A percentile compares a stretch with the other conserved stretches of the same genome.
phyloP scores from a whole-genome alignment of 2,797 vertebrate genomes.

The Bradypodion pumilum region DNA sequence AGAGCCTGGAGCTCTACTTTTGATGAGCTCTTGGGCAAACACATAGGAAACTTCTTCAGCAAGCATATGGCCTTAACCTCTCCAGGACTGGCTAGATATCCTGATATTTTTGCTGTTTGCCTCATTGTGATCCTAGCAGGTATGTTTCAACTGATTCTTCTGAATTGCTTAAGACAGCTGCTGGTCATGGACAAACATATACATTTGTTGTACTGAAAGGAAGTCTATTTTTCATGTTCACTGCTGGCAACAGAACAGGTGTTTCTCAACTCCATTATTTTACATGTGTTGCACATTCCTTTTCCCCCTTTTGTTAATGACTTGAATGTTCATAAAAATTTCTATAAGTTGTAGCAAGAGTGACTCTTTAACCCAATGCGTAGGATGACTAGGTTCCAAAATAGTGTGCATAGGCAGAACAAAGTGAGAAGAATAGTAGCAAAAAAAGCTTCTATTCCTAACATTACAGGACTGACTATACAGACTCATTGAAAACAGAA shows the following conservation, averaged over 20 bases:
- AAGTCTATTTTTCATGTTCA: background rate
- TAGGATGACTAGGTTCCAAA: background rate
- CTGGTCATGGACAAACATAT: background rate
- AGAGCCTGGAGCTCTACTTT: slow-evolving; percentile 89
- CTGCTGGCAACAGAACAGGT: background rate
- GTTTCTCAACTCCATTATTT: background rate
- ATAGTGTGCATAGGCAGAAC: background rate
- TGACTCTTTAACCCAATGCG: background rate
- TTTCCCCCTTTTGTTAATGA: background rate
- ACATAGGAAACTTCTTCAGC: slow-evolving; percentile 77
- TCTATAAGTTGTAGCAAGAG: background rate
- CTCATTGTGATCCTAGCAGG: slow-evolving; percentile 86
- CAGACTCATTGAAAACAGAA: too few species aligned
- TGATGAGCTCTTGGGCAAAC: slow-evolving; percentile 83
- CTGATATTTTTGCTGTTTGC: slow-evolving; percentile 83
- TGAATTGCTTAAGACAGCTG: too few species aligned
- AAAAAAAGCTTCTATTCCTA: too few species aligned
- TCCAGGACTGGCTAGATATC: slow-evolving; percentile 83
- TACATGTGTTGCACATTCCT: background rate
- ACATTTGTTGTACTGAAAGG: background rate
- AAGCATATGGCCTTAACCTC: slow-evolving; percentile 71
- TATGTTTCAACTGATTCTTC: slow-evolving; percentile 46
- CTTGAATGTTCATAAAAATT: background rate
- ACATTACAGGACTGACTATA: background rate
- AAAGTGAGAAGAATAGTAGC: background rate